These are phyloP conservation scores for Tortricodes alternella DNA, from an alignment of 2,888 invertebrate species.

Conservation along the genomic window DNA sequence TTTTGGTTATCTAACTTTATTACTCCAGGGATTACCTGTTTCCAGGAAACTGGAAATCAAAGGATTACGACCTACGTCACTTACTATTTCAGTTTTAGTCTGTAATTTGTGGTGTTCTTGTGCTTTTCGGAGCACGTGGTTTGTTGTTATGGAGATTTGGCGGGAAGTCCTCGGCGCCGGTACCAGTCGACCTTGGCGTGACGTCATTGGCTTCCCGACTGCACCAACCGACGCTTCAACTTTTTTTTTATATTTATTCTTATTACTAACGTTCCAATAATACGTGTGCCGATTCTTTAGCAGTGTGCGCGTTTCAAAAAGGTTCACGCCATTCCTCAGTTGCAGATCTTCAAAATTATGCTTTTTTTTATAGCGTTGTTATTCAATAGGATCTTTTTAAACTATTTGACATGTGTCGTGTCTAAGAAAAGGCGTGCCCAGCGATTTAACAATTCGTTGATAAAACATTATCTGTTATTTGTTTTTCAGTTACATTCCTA, in stretches of 20 bases:
- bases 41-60: too few species aligned
- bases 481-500: background rate
- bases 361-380: too few species aligned
- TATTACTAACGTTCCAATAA: constrained; percentile 40
- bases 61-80: too few species aligned
- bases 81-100: too few species aligned
- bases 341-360: background rate
- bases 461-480: constrained; percentile 3
- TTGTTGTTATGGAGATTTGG: constrained; percentile 52
- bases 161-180: constrained; percentile 62
- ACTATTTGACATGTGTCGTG: background rate
- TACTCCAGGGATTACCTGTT: background rate
- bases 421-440: constrained; percentile 1
- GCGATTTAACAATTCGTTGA: background rate
- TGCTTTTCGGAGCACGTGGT: constrained; percentile 29
- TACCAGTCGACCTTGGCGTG: constrained; percentile 75
- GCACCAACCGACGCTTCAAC: constrained; percentile 54
- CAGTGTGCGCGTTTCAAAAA: background rate
- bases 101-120: background rate
- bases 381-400: background rate
- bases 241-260: constrained; percentile 60
- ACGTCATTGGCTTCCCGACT: constrained; percentile 77
- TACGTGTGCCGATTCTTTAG: constrained; percentile 25
- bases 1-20: background rate
- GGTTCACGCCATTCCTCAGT: background rate